These are phyloP conservation scores for Eristalis pertinax DNA, from an alignment of 2,888 invertebrate species.

Conservation along the genomic window DNA sequence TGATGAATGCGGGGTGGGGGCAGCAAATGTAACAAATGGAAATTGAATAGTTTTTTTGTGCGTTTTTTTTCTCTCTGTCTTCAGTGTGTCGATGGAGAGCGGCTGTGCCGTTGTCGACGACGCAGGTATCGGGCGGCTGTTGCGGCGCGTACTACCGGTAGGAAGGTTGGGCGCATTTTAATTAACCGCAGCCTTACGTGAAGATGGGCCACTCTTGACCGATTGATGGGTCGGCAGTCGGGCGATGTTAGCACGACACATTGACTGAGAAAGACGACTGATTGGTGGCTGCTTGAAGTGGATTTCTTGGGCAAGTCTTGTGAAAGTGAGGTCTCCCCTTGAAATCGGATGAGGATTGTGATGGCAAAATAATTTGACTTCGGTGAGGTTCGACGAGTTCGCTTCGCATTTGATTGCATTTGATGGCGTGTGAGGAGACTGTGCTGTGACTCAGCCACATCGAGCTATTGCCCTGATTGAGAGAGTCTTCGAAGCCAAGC, in stretches of 20 bases:
- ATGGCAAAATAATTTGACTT: too few species aligned
- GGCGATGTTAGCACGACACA: not conserved
- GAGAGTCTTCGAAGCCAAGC: too few species aligned
- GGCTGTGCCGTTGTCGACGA: too few species aligned
- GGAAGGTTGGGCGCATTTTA: not conserved
- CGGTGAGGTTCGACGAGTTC: too few species aligned
- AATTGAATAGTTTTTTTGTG: not conserved
- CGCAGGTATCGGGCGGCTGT: not conserved
- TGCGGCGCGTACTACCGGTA: not conserved
- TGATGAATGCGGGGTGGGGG: constrained; percentile 18
- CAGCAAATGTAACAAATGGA: constrained; percentile 24
- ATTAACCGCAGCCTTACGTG: not conserved
- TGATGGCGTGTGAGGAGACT: too few species aligned
- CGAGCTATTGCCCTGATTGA: too few species aligned
- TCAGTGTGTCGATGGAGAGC: constrained; percentile 8
- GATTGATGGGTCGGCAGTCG: not conserved
- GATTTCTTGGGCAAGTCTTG: not conserved
- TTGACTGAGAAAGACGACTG: not conserved
- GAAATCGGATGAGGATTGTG: not conserved
- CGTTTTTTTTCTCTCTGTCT: constrained; percentile 15
- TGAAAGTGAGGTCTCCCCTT: not conserved
- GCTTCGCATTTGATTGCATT: too few species aligned
- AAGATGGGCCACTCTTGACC: not conserved
- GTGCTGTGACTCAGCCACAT: too few species aligned
- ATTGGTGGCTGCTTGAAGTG: not conserved